A percentile compares a stretch with the other conserved stretches of the same genome.
These are phyloP conservation scores for Thamnophis sirtalis DNA, from an alignment of 2,113 vertebrate species.

Conservation along the genomic window DNA sequence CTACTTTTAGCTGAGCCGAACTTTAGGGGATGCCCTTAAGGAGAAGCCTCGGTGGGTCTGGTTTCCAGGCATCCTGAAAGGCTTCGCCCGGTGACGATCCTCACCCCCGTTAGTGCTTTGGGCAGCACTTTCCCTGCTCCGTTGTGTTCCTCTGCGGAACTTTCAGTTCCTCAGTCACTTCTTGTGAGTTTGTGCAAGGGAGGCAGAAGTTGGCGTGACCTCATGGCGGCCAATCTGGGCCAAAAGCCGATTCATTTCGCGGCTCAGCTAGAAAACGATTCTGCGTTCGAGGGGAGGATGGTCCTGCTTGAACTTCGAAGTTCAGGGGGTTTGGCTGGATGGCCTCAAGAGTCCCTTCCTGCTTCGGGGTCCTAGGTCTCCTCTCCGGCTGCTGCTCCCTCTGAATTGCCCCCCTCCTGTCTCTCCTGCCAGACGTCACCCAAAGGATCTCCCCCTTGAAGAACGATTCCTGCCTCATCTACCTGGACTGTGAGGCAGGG, in stretches of 20 bases:
- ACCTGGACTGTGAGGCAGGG: neutral
- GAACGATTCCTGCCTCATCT: neutral
- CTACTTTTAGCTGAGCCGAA: neutral
- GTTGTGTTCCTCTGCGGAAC: neutral
- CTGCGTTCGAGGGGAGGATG: neutral
- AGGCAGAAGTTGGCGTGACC: neutral
- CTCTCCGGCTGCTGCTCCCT: neutral
- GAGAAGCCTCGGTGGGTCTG: neutral
- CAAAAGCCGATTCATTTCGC: neutral
- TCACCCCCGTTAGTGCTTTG: neutral
- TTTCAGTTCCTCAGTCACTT: neutral
- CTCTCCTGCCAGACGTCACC: neutral
- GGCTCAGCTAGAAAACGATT: neutral
- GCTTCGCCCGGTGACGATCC: too few species aligned
- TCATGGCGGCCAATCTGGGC: neutral
- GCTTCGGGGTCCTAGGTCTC: neutral
- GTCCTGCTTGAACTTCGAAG: neutral
- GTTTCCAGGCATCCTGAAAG: neutral
- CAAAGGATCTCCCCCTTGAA: accelerated
- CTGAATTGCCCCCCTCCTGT: neutral
- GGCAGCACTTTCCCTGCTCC: neutral
- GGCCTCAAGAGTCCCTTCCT: neutral
- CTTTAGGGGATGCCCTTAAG: neutral
- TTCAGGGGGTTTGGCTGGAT: neutral
- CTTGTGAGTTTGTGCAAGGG: neutral